Evolutionary conservation across 2,113 vertebrate species (phyloP).

Genomic region (Plotosus lineatus): DNA sequence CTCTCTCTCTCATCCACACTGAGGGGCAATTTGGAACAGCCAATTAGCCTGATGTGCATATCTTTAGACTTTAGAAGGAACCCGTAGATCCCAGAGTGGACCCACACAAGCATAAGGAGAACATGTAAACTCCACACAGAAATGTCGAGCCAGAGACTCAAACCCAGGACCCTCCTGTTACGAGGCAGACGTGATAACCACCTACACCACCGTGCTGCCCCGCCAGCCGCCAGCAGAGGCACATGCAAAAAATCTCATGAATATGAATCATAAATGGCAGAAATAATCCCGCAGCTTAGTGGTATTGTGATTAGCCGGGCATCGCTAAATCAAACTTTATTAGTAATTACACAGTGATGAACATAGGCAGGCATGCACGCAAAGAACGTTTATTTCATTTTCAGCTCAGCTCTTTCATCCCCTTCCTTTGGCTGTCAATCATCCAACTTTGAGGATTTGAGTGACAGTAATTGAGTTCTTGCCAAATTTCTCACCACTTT

Average conservation of each 20-base stretch:
- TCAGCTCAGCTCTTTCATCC: slow-evolving; percentile 1
- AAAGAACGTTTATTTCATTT: background rate
- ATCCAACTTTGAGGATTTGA: slow-evolving; percentile 12
- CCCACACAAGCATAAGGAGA: no score
- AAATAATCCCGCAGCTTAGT: background rate
- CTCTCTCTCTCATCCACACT: no score
- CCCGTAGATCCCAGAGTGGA: no score
- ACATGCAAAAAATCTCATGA: background rate
- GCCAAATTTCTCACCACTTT: background rate
- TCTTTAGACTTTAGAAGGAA: no score
- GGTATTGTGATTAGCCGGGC: background rate
- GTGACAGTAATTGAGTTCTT: slow-evolving; percentile 15
- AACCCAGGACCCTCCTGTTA: no score
- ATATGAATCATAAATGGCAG: slow-evolving; percentile 10
- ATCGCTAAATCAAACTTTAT: background rate
- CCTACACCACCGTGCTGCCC: no score
- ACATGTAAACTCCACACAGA: no score
- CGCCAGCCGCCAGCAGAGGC: background rate
- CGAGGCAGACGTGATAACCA: no score
- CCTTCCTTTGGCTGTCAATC: slow-evolving; percentile 28
- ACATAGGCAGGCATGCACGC: background rate
- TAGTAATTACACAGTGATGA: background rate
- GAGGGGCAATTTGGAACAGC: no score
- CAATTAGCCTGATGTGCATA: no score
- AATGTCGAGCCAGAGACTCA: no score